These are phyloP conservation scores for Macrophya alboannulata DNA, from an alignment of 2,888 invertebrate species.

Conservation along the genomic window DNA sequence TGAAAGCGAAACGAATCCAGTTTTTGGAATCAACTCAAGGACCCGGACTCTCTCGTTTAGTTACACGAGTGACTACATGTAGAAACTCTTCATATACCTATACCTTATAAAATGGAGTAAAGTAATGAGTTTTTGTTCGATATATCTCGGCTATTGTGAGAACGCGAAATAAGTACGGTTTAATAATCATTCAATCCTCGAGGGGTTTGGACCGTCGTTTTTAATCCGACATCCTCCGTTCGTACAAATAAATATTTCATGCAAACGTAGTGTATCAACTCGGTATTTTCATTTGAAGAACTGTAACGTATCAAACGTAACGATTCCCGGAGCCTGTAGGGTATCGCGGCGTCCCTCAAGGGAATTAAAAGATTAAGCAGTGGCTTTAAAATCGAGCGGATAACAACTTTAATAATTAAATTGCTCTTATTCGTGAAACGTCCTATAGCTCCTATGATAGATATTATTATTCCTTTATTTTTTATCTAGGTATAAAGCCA, in stretches of 20 bases:
- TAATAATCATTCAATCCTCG: slow-evolving; percentile 8
- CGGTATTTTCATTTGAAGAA: slow-evolving; percentile 62
- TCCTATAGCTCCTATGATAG: background rate
- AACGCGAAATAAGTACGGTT: background rate
- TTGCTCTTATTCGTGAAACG: slow-evolving; percentile 58
- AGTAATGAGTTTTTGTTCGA: slow-evolving; percentile 31
- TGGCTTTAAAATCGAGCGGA: slow-evolving; percentile 62
- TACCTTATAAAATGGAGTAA: background rate
- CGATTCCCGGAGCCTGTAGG: slow-evolving; percentile 62
- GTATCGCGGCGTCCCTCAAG: slow-evolving; percentile 66
- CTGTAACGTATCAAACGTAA: slow-evolving; percentile 60
- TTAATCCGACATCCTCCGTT: slow-evolving; percentile 8
- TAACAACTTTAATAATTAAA: slow-evolving; percentile 71
- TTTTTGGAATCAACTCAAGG: background rate
- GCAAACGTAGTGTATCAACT: slow-evolving; percentile 59
- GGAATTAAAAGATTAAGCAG: slow-evolving; percentile 69
- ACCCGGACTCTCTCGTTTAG: background rate
- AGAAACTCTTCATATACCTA: background rate
- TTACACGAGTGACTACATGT: too few species aligned
- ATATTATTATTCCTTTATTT: slow-evolving; percentile 11
- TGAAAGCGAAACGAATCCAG: background rate
- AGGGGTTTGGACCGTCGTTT: slow-evolving; percentile 2
- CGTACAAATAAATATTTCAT: slow-evolving; percentile 64
- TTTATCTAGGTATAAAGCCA: background rate
- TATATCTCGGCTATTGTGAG: background rate